Percentiles rank a stretch among this genome's conserved stretches.
phyloP scores from a whole-genome alignment of 2,797 vertebrate genomes.

The Microchirus variegatus region DNA sequence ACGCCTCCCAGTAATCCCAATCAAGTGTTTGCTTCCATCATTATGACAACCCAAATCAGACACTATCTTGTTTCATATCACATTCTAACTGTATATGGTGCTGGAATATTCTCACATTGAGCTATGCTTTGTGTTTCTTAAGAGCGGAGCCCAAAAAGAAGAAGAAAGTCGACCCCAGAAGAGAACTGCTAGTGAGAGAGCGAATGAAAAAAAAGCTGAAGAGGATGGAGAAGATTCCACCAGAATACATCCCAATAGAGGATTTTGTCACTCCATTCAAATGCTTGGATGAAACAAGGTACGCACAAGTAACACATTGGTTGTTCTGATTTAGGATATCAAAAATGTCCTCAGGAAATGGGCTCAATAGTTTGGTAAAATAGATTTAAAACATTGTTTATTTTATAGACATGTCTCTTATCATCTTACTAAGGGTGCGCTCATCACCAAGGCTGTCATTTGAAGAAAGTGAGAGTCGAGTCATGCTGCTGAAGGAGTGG shows the following conservation, averaged over 20 bases:
- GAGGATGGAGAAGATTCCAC: constrained; percentile 86
- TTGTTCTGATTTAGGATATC: no score
- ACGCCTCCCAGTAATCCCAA: no score
- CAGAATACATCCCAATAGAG: constrained; percentile 93
- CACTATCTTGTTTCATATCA: neutral
- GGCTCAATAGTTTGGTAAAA: no score
- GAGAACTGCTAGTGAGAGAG: constrained; percentile 85
- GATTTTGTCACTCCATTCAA: constrained; percentile 85
- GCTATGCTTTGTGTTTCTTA: constrained; percentile 28
- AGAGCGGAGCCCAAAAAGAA: constrained; percentile 94
- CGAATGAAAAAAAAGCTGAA: constrained; percentile 91
- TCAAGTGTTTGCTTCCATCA: no score
- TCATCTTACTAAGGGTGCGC: constrained; percentile 77
- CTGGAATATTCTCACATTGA: constrained; percentile 4
- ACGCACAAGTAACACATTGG: no score
- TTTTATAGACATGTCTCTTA: neutral
- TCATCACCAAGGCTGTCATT: constrained; percentile 66
- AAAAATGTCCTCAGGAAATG: no score
- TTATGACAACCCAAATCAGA: neutral
- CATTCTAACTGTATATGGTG: neutral
- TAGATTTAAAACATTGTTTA: no score
- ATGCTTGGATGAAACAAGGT: constrained; percentile 87
- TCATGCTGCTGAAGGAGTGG: constrained; percentile 91
- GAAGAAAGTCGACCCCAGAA: constrained; percentile 89
- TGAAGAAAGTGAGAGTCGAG: constrained; percentile 88